phyloP scores from a whole-genome alignment of 2,888 invertebrate species.

The Drosophila subsilvestris region DNA sequence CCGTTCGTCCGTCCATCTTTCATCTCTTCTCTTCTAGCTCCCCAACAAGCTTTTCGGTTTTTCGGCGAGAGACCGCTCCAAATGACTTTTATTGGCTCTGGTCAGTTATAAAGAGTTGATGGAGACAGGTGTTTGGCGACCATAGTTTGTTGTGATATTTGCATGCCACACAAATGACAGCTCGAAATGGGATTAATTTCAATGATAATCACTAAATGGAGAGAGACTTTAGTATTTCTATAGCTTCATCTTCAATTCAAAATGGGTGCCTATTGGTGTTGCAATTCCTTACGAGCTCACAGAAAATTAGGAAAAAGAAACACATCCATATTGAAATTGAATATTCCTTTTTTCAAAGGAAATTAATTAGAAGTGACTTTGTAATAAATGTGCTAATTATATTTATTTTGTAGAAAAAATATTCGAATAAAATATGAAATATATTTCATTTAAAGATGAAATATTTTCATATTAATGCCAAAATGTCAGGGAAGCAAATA shows the following conservation, averaged over 20 bases:
- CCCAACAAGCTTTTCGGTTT: constrained; percentile 31
- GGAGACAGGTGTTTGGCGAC: constrained; percentile 28
- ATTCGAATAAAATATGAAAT: too few relatives aligned
- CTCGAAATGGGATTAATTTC: constrained; percentile 34
- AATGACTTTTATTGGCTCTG: constrained; percentile 60
- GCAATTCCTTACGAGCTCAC: not conserved
- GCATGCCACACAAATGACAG: constrained; percentile 20
- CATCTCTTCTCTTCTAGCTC: constrained; percentile 47
- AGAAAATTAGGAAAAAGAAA: too few relatives aligned
- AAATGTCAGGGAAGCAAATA: too few relatives aligned
- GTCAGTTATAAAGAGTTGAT: constrained; percentile 59
- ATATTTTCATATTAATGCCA: too few relatives aligned
- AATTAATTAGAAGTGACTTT: too few relatives aligned
- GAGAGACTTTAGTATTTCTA: not conserved
- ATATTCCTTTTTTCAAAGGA: too few relatives aligned
- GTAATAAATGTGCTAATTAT: too few relatives aligned
- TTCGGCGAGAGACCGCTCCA: constrained; percentile 49
- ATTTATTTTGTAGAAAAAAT: too few relatives aligned
- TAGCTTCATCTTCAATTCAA: not conserved
- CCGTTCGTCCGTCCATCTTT: constrained; percentile 1
- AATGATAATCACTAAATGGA: constrained; percentile 7
- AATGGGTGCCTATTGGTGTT: not conserved
- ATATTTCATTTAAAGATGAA: too few relatives aligned
- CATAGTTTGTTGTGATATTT: constrained; percentile 34
- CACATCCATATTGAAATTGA: too few relatives aligned